These are phyloP conservation scores for Stegophylla sp. DNA, from an alignment of 2,888 invertebrate species.

Conservation along the genomic window DNA sequence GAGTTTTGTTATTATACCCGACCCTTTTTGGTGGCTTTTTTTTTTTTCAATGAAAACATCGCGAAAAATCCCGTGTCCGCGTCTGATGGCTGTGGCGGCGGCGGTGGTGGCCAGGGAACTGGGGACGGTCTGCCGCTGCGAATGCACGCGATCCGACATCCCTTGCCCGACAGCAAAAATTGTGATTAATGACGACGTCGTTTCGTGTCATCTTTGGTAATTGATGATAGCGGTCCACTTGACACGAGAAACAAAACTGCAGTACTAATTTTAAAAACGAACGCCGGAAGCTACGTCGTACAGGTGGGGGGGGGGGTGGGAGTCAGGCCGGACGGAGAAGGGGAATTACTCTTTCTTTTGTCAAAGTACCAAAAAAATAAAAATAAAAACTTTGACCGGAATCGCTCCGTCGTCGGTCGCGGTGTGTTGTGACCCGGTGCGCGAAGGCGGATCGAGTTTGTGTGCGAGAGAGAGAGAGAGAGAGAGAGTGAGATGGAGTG, in stretches of 20 bases:
- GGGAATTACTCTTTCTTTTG: constrained; percentile 41
- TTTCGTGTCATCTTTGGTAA: constrained; percentile 57
- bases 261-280: constrained; percentile 57
- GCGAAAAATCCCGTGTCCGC: constrained; percentile 20
- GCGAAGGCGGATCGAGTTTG: not conserved
- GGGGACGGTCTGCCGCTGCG: constrained; percentile 2
- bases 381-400: constrained; percentile 27
- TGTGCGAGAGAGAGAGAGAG: not conserved
- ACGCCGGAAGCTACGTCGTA: constrained; percentile 36
- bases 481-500: not conserved
- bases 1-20: constrained; percentile 40
- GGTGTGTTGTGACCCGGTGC: not conserved
- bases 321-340: not conserved
- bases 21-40: constrained; percentile 5
- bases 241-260: constrained; percentile 57
- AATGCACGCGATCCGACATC: constrained; percentile 46
- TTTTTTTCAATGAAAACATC: constrained; percentile 51
- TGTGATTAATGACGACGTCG: constrained; percentile 57
- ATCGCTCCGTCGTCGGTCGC: not conserved
- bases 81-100: not conserved
- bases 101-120: not conserved
- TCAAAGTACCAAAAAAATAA: constrained; percentile 34
- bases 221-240: constrained; percentile 58
- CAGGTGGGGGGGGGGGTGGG: not conserved
- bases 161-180: constrained; percentile 48